A percentile compares a stretch with the other conserved stretches of the same genome.
Evolutionary conservation across 2,797 vertebrate species (phyloP).

Genomic region (Simalia tracyae): DNA sequence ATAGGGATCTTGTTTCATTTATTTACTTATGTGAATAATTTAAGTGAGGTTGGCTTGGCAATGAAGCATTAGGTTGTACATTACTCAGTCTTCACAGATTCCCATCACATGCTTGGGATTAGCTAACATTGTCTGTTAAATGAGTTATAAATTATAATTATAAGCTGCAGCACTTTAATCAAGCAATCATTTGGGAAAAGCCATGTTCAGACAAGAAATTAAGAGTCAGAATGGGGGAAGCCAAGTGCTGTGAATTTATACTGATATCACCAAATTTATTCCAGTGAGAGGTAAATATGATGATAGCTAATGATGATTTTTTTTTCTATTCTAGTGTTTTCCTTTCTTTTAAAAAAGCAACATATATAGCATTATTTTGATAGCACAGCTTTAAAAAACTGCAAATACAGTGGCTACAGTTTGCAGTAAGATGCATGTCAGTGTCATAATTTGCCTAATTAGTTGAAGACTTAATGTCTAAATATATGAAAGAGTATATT

Average conservation of each 20-base stretch:
- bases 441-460: not conserved
- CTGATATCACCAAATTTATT: conserved; percentile 2
- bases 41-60: not conserved
- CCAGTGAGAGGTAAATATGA: conserved; percentile 4
- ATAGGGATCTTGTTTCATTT: not conserved
- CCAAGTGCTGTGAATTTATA: conserved; percentile 16
- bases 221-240: conserved; percentile 3
- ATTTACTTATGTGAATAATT: not conserved
- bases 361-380: not conserved
- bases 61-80: not conserved
- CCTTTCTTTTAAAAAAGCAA: not conserved
- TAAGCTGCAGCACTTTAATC: conserved; percentile 28
- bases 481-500: conserved; percentile 1
- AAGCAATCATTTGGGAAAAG: conserved; percentile 19
- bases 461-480: not conserved
- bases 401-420: not conserved
- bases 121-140: conserved; percentile 37
- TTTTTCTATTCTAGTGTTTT: not conserved
- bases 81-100: conserved; percentile 12
- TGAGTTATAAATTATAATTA: conserved; percentile 37
- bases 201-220: conserved; percentile 26
- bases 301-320: conserved; percentile 12
- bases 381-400: not conserved
- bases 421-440: not conserved
- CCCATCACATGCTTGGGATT: conserved; percentile 28